These are phyloP conservation scores for Eupeodes corollae DNA, from an alignment of 1,140 invertebrate species.

Conservation along the genomic window DNA sequence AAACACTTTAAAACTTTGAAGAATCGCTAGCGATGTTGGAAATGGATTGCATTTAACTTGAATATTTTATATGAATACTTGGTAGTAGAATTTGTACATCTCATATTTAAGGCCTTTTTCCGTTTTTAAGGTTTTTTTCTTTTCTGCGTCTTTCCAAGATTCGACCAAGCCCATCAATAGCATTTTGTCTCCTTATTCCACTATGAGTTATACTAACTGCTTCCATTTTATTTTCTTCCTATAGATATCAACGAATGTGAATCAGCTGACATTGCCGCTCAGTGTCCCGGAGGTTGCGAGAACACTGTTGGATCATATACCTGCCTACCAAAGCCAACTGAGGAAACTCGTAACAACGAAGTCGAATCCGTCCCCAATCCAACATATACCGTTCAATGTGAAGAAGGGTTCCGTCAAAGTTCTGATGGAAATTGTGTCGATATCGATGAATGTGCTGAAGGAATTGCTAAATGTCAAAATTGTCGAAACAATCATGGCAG, in stretches of 20 bases:
- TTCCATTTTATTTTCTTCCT: not conserved
- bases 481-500: slow-evolving; percentile 15
- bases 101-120: no score
- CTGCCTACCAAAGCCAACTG: slow-evolving; percentile 37
- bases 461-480: slow-evolving; percentile 16
- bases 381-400: slow-evolving; percentile 21
- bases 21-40: no score
- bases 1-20: no score
- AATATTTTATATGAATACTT: no score
- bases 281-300: slow-evolving; percentile 49
- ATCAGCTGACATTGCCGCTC: slow-evolving; percentile 38
- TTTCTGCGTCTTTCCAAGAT: no score
- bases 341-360: slow-evolving; percentile 2
- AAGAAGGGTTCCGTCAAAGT: slow-evolving; percentile 30
- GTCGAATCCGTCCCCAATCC: not conserved
- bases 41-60: no score
- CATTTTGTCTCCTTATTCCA: no score
- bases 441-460: slow-evolving; percentile 52
- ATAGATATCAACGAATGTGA: slow-evolving; percentile 60
- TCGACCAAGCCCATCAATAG: no score
- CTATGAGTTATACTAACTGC: not conserved
- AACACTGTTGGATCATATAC: slow-evolving; percentile 60
- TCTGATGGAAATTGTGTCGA: slow-evolving; percentile 42
- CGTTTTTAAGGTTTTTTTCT: no score
- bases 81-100: no score